Conservation (phyloP, 2,888 invertebrate species). For the Orchestes rusci region DNA sequence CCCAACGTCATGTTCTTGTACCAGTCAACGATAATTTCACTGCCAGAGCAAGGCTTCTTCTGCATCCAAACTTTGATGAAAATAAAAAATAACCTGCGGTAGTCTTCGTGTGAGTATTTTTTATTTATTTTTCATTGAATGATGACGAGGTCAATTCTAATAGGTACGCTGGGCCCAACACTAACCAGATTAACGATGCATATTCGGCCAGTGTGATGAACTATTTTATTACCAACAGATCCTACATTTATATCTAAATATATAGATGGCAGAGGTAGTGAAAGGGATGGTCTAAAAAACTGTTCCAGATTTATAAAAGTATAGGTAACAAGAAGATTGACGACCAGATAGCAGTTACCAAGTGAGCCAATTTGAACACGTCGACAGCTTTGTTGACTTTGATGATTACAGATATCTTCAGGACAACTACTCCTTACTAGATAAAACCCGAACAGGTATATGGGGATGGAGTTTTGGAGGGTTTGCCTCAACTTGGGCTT, state of each 20-base stretch:
- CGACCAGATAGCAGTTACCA: conserved; percentile 68
- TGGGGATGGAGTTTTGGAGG: conserved; percentile 98
- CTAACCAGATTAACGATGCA: conserved; percentile 63
- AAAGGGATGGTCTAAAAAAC: conserved; percentile 70
- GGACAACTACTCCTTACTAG: conserved; percentile 55
- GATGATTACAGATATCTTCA: conserved; percentile 46
- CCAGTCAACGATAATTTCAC: conserved; percentile 49
- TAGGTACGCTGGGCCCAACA: conserved; percentile 74
- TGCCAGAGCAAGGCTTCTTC: conserved; percentile 54
- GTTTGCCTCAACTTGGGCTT: conserved; percentile 70
- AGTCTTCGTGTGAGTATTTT: conserved; percentile 59
- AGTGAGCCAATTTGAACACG: conserved; percentile 42
- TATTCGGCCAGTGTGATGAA: conserved; percentile 58
- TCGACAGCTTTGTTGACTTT: too few species aligned
- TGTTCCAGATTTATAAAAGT: conserved; percentile 69
- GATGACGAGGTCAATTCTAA: too few species aligned
- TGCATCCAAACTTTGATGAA: conserved; percentile 61
- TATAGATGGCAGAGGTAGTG: conserved; percentile 82
- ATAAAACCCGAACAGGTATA: conserved; percentile 61
- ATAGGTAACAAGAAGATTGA: conserved; percentile 81
- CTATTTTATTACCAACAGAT: conserved; percentile 66
- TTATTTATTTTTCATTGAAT: conserved; percentile 10
- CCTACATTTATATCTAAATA: conserved; percentile 70
- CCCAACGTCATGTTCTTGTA: conserved; percentile 49
- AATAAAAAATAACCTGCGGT: conserved; percentile 61